Evolutionary conservation across 2,888 invertebrate genomes (phyloP), one percentile per base, ranked within the genome.

Genomic region (Spisula subtruncata): DNA sequence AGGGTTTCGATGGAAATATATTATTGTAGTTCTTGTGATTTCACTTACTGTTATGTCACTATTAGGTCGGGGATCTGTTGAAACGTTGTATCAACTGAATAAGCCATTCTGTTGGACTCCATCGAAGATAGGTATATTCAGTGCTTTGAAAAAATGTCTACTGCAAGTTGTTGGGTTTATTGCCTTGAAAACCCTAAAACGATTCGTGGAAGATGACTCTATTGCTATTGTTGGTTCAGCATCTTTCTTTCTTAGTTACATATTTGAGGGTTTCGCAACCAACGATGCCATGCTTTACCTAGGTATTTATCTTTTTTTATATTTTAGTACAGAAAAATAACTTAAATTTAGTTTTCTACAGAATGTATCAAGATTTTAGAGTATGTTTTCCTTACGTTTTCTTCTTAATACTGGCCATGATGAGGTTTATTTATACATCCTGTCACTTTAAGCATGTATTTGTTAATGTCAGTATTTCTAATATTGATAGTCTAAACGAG

Each of bases 51-150:
- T 85, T n/a, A 8, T 56, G 1, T 29, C 54, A 12, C 20, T 85
- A 18, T 25, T 85, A 41, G 85, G 85, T 2, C 85, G 80, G 10
- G 20, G 8, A 12, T 35, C 54, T n/a, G 60, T 85, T 54, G 85
- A 85, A 54, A 18, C 80, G 5, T 56, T 85, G n/a, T 85, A 85
- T 35, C 85, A 80, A 54, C 54, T 85, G 1, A 80, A 80, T 54
- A 35, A 32, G 14, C 85, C 85, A 0, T 85, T 85, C 46, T 85
- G 85, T 41, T 85, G 85, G 85, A 80, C 80, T 6, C 85, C 85
- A 0, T 18, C 29, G 8, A 85, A 85, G 32, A n/a, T 85, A 18
- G 85, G 85, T 20, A 29, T 56, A 0, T 85, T 56, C 25, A 35
- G 85, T 1, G 18, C 85, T 51, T 14, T 85, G n/a, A 85, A 41